Base-by-base conservation (phyloP, 2,888 invertebrate genomes). In the Dioctria linearis region DNA sequence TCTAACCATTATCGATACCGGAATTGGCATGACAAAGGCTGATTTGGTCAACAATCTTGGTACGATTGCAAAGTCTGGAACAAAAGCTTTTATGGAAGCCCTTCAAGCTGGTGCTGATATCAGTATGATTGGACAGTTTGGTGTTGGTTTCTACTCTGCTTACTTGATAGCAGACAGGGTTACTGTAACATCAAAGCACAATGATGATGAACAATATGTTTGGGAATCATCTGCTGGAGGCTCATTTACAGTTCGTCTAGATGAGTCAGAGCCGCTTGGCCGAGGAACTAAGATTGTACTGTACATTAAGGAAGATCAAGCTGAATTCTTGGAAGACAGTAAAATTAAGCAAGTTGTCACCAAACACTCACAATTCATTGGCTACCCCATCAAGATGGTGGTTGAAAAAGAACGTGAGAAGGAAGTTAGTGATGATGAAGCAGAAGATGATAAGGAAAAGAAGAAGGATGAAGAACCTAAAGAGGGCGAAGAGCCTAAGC, bases 21-120 rank as follows among this genome's bases (percentile, higher is more conserved):
- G 96, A 88, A 96, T 99, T 88, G 99, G 99, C 85, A 99, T 99
- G 99, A 99, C 99, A 81, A 99, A 99, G 90, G 97, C 99, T 46
- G 99, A 99, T 89, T 92, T 99, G 83, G 96, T 99, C 84, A 99
- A 99, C 92, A 98, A 98, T 90, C 91, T 98, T 90, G 98, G 98
- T 90, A 99, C 99, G 83, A 99, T 99, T 88, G 99, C 99, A 76
- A 98, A 98, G 89, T 99, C 99, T 78, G 99, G 99, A 84, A 99
- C 99, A n/a, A 99, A 99, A 90, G 98, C 99, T 3, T 99, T 99
- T 91, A 99, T 99, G 99, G 99, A 99, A 90, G 99, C 99, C 78
- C 92, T 99, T 78, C 97, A 98, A 89, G 98, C 99, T 83, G 99
- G 99, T 84, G 99, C 99, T 80, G 99, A 99, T 87, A 99, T 99